Conservation (phyloP, 1,140 invertebrate species). For the Zophobas atratus region DNA sequence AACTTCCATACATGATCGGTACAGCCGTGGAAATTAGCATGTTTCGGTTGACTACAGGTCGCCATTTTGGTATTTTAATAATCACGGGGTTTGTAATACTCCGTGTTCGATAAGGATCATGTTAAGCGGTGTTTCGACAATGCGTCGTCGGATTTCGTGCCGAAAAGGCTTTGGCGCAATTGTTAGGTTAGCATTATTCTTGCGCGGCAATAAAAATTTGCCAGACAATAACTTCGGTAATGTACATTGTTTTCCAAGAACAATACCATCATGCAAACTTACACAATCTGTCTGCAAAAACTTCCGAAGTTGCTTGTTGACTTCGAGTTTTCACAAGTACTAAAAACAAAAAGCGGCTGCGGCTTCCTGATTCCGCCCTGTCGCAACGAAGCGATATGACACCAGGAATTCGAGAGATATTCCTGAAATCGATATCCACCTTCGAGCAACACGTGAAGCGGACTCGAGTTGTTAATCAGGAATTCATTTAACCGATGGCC, state of each 20-base stretch:
- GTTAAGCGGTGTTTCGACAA: too few species aligned
- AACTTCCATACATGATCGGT: slow-evolving; percentile 27
- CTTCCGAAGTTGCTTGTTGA: slow-evolving; percentile 59
- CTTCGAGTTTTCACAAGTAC: slow-evolving; percentile 49
- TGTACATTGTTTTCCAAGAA: slow-evolving; percentile 60
- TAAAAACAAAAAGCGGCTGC: slow-evolving; percentile 43
- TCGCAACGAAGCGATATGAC: slow-evolving; percentile 1
- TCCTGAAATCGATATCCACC: too few species aligned
- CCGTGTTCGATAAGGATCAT: too few species aligned
- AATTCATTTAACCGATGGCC: too few species aligned
- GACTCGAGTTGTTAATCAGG: too few species aligned
- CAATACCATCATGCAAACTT: slow-evolving; percentile 60
- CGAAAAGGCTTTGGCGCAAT: slow-evolving; percentile 2
- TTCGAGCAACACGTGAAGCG: too few species aligned
- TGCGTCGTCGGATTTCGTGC: not conserved
- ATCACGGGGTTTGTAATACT: not conserved
- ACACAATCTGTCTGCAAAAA: slow-evolving; percentile 60
- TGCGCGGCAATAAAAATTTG: slow-evolving; percentile 57
- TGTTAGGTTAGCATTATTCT: slow-evolving; percentile 3
- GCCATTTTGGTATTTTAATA: not conserved
- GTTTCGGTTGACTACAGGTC: not conserved
- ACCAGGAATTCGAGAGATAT: too few species aligned
- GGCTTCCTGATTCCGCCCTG: slow-evolving; percentile 46
- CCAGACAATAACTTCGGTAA: slow-evolving; percentile 57
- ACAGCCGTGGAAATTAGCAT: slow-evolving; percentile 19